A percentile compares a stretch with the other conserved stretches of the same genome.
These are phyloP conservation scores for Drosophila pseudoananassae DNA, from an alignment of 1,140 invertebrate species.

Conservation along the genomic window DNA sequence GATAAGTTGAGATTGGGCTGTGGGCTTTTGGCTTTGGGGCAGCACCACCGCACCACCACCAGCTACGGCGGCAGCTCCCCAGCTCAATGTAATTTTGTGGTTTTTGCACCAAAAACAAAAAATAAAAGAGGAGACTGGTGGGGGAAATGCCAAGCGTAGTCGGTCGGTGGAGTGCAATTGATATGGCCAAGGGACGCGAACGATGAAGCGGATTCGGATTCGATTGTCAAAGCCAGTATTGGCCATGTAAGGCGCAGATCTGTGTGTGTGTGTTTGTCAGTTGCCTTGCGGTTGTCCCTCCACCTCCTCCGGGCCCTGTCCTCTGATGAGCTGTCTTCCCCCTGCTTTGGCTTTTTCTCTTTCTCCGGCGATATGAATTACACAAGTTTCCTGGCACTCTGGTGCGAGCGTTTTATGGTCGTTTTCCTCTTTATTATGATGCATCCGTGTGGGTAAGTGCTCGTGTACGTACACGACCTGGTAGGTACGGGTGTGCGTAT, in stretches of 20 bases:
- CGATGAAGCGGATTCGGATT: slow-evolving; percentile 61
- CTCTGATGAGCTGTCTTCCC: slow-evolving; percentile 34
- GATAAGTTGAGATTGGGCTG: slow-evolving; percentile 75
- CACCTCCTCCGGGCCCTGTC: background rate
- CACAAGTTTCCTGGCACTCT: slow-evolving; percentile 76
- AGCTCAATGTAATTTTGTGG: slow-evolving; percentile 75
- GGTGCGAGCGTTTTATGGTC: slow-evolving; percentile 69
- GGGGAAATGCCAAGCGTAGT: slow-evolving; percentile 26
- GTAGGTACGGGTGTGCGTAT: slow-evolving; percentile 43
- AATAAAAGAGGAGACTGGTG: slow-evolving; percentile 17
- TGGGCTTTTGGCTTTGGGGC: slow-evolving; percentile 35
- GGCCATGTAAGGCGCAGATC: slow-evolving; percentile 55
- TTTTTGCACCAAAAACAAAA: slow-evolving; percentile 56
- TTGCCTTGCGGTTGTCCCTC: slow-evolving; percentile 53
- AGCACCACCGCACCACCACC: no score
- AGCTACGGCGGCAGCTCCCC: slow-evolving; percentile 5
- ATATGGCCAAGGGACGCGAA: slow-evolving; percentile 60
- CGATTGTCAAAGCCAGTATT: slow-evolving; percentile 71
- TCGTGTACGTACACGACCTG: slow-evolving; percentile 9
- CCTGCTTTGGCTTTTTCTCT: slow-evolving; percentile 32
- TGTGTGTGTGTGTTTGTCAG: slow-evolving; percentile 38
- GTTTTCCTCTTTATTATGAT: slow-evolving; percentile 79
- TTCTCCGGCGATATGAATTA: slow-evolving; percentile 77
- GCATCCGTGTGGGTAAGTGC: slow-evolving; percentile 27
- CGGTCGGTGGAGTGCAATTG: slow-evolving; percentile 63